phyloP scores from a whole-genome alignment of 37 sponge, comb jelly and placozoan genomes.

The Crambe crambe region DNA sequence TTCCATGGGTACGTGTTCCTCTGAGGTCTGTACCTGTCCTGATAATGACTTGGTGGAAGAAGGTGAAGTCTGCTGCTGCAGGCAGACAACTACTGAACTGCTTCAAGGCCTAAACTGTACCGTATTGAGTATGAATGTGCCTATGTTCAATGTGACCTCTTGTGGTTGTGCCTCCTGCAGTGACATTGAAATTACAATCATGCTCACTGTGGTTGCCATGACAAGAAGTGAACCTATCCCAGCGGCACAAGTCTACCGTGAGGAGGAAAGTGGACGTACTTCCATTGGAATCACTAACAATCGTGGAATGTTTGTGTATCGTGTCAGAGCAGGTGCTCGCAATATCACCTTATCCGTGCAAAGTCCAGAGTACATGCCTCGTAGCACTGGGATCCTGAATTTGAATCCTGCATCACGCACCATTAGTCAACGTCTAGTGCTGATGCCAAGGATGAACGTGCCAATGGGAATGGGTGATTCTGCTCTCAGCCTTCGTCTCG shows the following conservation, averaged over 20 bases:
- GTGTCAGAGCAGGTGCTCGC: not conserved
- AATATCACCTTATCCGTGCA: not conserved
- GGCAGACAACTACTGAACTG: not conserved
- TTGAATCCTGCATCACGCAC: not conserved
- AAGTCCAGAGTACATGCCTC: conserved; percentile 3
- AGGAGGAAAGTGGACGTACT: not conserved
- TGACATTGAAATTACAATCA: conserved; percentile 13
- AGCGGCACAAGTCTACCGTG: conserved; percentile 4
- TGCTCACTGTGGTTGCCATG: not conserved
- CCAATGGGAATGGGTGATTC: conserved; percentile 9
- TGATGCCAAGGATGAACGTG: not conserved
- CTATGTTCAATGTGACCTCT: not conserved
- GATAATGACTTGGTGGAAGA: not conserved
- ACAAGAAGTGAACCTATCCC: not conserved
- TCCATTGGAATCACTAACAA: conserved; percentile 14
- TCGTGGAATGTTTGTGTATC: not conserved
- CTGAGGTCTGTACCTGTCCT: not conserved
- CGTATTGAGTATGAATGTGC: no score
- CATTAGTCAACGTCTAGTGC: not conserved
- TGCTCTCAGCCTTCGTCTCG: not conserved
- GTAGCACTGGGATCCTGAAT: not conserved
- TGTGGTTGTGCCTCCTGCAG: conserved; percentile 27
- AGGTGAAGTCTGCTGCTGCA: conserved; percentile 17
- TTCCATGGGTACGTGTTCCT: not conserved
- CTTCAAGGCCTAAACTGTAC: not conserved